Evolutionary conservation across 2,797 vertebrate genomes (phyloP), one percentile per base, ranked within the genome.

Genomic region (Coregonus sp.): DNA sequence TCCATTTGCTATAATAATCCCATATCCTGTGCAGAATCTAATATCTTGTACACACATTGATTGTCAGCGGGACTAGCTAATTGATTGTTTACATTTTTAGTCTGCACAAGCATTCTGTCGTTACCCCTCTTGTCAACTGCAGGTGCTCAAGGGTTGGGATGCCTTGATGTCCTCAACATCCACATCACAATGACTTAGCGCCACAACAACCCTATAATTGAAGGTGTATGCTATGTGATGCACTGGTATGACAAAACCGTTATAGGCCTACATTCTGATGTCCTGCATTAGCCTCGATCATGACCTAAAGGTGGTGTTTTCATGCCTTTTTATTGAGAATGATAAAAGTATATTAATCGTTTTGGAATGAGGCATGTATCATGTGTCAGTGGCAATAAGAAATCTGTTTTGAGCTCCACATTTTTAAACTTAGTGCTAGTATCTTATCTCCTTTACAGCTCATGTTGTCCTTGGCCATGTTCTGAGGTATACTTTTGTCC

Each of bases 401-500:
- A 86, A 86, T 83, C 40, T 75, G 35, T 80, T 80, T 74, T 80
- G 63, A 78, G 61, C 73, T 74, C 63, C 72, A 75, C 81, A 33
- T 86, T 77, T 77, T 77, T 76, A 33, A 56, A 20, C 14, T 0
- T 68, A 71, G 54, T 84, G 73, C 73, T 77, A 80, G 72, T 77
- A 75, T 82, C 81, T 85, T 35, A 78, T 87, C 29, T 87, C 33
- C 40, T 84, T 79, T 82, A 78, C 74, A 78, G 82, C 67, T 84
- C 59, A 71, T 59, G 56, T 78, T 76, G 79, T 84, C 73, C 20
- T 82, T 74, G 51, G 82, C 90, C 89, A 86, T 85, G 66, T 78
- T 72, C 56, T 75, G 29, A 40, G 87, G 84, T 78, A 83, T 85
- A 72, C 63, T 89, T 82, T 89, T 87, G 87, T 91, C 90, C 88